Evolutionary conservation across 2,888 invertebrate species (phyloP).

Genomic region (Beris morrisii): DNA sequence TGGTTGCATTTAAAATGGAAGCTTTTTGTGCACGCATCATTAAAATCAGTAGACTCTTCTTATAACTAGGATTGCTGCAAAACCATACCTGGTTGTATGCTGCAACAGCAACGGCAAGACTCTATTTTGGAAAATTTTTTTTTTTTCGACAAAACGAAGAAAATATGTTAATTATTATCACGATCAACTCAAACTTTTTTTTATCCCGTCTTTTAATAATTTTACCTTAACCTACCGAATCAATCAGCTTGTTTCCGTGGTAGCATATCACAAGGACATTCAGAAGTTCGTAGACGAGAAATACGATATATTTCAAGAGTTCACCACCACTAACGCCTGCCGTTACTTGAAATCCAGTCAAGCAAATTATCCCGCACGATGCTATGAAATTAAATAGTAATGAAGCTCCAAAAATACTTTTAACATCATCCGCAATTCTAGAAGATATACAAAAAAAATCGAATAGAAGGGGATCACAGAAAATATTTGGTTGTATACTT

Average conservation of each 20-base stretch:
- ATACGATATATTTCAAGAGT: not conserved
- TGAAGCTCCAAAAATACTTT: not conserved
- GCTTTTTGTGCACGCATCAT: slow-evolving; percentile 1
- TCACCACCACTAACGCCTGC: not conserved
- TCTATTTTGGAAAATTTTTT: not conserved
- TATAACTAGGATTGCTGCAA: not conserved
- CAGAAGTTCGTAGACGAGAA: not conserved
- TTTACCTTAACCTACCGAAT: not conserved
- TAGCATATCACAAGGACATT: not conserved
- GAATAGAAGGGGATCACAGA: no score
- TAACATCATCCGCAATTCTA: not conserved
- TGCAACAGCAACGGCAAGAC: not conserved
- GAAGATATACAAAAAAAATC: not conserved
- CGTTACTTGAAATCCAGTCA: slow-evolving; percentile 2
- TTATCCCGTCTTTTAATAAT: no score
- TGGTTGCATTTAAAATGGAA: not conserved
- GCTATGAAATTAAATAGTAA: not conserved
- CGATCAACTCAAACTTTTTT: no score
- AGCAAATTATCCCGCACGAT: slow-evolving; percentile 5
- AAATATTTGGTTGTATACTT: no score
- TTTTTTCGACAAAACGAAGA: no score
- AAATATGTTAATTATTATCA: no score
- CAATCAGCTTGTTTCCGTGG: not conserved
- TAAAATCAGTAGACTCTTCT: not conserved
- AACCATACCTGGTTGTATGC: slow-evolving; percentile 9